These are phyloP conservation scores for Scylla paramamosain DNA, from an alignment of 1,140 invertebrate genomes.

Conservation along the genomic window DNA sequence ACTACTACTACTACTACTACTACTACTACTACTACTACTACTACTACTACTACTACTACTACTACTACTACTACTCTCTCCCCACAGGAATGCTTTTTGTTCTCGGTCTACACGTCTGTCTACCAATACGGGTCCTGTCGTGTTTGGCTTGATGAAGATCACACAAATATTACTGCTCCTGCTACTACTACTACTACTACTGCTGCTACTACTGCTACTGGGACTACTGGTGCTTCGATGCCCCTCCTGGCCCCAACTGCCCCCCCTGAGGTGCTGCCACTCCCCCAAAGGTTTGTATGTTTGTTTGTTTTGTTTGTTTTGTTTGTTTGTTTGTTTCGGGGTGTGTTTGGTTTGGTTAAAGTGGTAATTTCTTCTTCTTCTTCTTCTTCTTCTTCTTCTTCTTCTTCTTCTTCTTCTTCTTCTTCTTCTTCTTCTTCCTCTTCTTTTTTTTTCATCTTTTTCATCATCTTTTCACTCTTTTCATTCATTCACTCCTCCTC, in stretches of 20 bases:
- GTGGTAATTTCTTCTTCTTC: no score
- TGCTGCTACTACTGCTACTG: background rate
- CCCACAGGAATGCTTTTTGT: constrained; percentile 92
- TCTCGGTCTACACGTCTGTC: constrained; percentile 95
- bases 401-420: no score
- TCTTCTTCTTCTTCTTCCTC: no score
- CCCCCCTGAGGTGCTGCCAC: background rate
- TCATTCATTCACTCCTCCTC: no score
- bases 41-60: constrained; percentile 6
- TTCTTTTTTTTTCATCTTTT: no score
- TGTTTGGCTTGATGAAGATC: constrained; percentile 90
- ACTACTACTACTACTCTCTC: background rate
- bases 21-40: background rate
- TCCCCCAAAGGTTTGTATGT: background rate
- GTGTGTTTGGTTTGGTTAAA: no score
- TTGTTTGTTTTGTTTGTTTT: no score
- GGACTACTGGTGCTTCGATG: background rate
- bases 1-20: no score
- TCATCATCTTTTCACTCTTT: no score
- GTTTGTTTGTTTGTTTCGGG: no score
- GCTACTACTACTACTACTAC: constrained; percentile 43
- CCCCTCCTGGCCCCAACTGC: background rate
- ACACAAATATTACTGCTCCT: constrained; percentile 68
- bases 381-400: no score
- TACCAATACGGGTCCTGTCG: constrained; percentile 95